phyloP scores from a whole-genome alignment of 2,113 vertebrate genomes.

The Physeter macrocephalus region DNA sequence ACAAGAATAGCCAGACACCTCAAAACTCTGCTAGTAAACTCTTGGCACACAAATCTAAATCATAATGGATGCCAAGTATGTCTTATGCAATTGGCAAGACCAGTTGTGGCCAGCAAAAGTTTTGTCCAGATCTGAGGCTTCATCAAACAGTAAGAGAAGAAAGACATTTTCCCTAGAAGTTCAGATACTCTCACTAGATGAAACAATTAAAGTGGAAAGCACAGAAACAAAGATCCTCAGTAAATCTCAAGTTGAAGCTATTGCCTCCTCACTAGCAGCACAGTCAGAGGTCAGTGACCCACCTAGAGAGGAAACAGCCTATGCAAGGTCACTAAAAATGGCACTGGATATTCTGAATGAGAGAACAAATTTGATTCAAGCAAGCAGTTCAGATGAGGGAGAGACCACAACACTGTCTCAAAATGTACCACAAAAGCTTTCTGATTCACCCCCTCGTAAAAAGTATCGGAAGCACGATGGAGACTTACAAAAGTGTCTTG shows the following conservation, averaged over 20 bases:
- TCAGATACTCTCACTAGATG: constrained; percentile 64
- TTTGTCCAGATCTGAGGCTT: constrained; percentile 41
- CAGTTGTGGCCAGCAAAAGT: constrained; percentile 69
- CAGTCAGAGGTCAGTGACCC: background rate
- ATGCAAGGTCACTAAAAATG: constrained; percentile 60
- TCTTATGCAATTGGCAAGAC: constrained; percentile 65
- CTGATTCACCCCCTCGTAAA: constrained; percentile 31
- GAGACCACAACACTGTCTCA: background rate
- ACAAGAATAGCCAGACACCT: background rate
- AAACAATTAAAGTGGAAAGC: constrained; percentile 56
- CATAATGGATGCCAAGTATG: constrained; percentile 61
- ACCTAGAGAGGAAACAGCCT: constrained; percentile 37
- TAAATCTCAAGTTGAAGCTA: constrained; percentile 55
- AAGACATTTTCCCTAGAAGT: constrained; percentile 51
- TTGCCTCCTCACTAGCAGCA: constrained; percentile 33
- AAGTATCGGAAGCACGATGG: constrained; percentile 11
- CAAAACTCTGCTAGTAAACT: background rate
- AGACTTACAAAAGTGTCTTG: background rate
- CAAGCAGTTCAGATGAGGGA: constrained; percentile 39
- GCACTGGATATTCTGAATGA: constrained; percentile 61
- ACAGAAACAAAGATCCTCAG: constrained; percentile 50
- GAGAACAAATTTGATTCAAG: background rate
- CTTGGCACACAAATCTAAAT: constrained; percentile 25
- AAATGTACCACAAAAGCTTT: background rate
- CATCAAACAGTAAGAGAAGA: constrained; percentile 36